A percentile compares a stretch with the other conserved stretches of the same genome.
These are phyloP conservation scores for Neodiprion pinetum DNA, from an alignment of 1,140 invertebrate genomes.

Conservation along the genomic window DNA sequence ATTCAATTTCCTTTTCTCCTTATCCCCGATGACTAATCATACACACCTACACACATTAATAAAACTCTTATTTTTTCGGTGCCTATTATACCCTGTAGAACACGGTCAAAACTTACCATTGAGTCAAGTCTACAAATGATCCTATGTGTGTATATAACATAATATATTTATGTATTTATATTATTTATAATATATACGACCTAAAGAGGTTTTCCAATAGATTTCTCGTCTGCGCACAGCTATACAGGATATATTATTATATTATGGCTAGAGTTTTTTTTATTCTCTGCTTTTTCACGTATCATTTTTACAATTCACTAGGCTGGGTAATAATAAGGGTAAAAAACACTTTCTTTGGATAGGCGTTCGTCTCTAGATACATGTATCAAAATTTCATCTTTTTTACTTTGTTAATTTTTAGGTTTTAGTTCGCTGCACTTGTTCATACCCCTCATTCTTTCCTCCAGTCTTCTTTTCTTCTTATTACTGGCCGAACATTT, in stretches of 20 bases:
- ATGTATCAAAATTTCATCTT: not conserved
- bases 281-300: not conserved
- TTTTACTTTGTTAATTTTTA: not conserved
- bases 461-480: not conserved
- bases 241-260: not conserved
- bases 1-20: not conserved
- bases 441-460: not conserved
- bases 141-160: constrained; percentile 13
- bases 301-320: constrained; percentile 20
- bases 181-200: not conserved
- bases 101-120: constrained; percentile 31
- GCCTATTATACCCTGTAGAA: constrained; percentile 33
- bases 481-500: not conserved
- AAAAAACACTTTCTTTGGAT: constrained; percentile 21
- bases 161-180: constrained; percentile 11
- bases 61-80: not conserved
- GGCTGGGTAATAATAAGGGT: constrained; percentile 8
- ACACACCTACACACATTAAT: constrained; percentile 2
- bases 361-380: constrained; percentile 15
- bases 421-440: not conserved
- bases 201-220: not conserved
- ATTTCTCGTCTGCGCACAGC: not conserved
- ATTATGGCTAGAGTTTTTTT: not conserved
- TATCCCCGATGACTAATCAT: not conserved
- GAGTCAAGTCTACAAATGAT: constrained; percentile 33